These are phyloP conservation scores for Epinotia bilunana DNA, from an alignment of 2,888 invertebrate species.

Conservation along the genomic window DNA sequence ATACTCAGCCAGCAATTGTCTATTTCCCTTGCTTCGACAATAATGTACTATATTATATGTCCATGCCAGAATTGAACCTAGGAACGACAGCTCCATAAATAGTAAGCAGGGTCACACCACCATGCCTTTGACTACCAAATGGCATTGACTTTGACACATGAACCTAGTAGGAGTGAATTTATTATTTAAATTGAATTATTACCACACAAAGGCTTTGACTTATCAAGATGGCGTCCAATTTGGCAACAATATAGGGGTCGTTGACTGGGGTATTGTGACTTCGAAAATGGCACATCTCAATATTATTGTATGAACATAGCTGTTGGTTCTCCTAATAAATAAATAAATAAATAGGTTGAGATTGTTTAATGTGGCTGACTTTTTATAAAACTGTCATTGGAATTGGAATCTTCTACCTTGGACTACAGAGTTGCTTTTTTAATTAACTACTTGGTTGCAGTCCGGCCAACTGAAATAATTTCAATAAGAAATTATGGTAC, in stretches of 20 bases:
- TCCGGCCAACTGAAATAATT: too few species aligned
- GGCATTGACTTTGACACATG: constrained; percentile 15
- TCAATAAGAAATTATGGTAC: too few species aligned
- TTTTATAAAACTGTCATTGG: too few species aligned
- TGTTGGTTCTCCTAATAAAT: too few species aligned
- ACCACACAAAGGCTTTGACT: constrained; percentile 14
- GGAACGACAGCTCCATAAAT: not conserved
- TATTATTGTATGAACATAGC: too few species aligned
- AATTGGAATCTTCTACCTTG: too few species aligned
- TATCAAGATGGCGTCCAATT: constrained; percentile 19
- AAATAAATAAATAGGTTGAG: too few species aligned
- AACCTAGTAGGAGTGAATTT: constrained; percentile 9
- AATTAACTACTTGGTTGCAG: too few species aligned
- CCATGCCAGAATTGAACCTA: not conserved
- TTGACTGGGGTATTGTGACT: not conserved
- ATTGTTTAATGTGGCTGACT: too few species aligned
- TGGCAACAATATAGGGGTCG: constrained; percentile 6
- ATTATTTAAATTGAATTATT: constrained; percentile 24
- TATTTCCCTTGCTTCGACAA: too few species aligned
- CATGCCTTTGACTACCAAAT: not conserved
- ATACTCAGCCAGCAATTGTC: too few species aligned
- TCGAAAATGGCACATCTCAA: not conserved
- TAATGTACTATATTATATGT: not conserved
- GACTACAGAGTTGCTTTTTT: too few species aligned
- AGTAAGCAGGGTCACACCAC: not conserved